These are phyloP conservation scores for Cacoxenus indagator DNA, from an alignment of 2,888 invertebrate genomes.

Conservation along the genomic window DNA sequence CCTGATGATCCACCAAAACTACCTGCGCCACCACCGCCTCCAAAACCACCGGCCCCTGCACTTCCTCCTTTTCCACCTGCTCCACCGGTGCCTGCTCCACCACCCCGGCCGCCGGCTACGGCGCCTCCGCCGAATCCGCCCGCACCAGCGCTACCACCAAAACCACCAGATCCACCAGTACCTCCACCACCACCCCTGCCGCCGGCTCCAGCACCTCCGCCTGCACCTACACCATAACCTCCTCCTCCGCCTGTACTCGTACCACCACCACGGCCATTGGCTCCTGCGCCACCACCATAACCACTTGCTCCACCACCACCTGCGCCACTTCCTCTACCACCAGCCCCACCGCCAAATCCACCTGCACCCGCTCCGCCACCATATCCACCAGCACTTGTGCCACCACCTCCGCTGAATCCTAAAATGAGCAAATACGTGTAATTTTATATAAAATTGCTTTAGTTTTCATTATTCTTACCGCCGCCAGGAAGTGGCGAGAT, in stretches of 20 bases:
- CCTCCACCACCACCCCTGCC: not conserved
- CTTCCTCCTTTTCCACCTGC: too few species aligned
- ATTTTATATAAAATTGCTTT: too few species aligned
- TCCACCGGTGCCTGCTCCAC: constrained; percentile 15
- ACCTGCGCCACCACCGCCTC: too few species aligned
- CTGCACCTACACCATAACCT: not conserved
- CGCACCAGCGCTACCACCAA: constrained; percentile 47
- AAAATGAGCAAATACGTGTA: not conserved
- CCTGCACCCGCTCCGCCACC: not conserved
- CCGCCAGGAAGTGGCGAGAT: constrained; percentile 72
- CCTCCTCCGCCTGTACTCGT: not conserved
- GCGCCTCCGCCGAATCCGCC: constrained; percentile 33
- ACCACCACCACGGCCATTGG: not conserved
- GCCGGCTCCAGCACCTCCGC: too few species aligned
- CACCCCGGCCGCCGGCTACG: constrained; percentile 38
- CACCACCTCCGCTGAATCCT: constrained; percentile 65
- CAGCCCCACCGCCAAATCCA: not conserved
- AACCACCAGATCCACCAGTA: too few species aligned
- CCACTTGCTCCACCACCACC: not conserved
- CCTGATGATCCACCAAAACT: not conserved
- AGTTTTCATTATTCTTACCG: constrained; percentile 42
- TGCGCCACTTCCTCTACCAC: not conserved
- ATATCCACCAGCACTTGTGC: constrained; percentile 31
- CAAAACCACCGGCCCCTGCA: too few species aligned
- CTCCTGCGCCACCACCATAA: not conserved